phyloP scores from a whole-genome alignment of 1,140 invertebrate genomes.

The Oreohelix idahoensis region DNA sequence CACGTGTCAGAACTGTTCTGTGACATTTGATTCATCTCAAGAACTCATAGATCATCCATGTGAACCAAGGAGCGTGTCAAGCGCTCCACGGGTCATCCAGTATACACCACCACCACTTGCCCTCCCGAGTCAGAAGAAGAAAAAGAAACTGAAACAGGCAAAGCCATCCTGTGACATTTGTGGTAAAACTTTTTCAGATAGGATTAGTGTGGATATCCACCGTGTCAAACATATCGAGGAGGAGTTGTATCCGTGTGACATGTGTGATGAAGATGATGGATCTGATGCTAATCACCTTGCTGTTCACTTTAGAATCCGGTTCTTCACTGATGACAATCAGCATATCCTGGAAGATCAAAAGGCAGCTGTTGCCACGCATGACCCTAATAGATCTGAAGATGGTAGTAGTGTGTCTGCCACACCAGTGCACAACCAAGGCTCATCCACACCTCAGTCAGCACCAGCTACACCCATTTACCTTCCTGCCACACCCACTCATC shows the following conservation, averaged over 20 bases:
- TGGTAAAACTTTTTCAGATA: slow-evolving; percentile 31
- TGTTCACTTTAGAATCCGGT: slow-evolving; percentile 36
- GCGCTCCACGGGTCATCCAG: not conserved
- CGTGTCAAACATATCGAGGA: slow-evolving; percentile 40
- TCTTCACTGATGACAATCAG: slow-evolving; percentile 42
- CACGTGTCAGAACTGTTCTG: slow-evolving; percentile 36
- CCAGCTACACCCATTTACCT: slow-evolving; percentile 32
- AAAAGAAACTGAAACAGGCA: slow-evolving; percentile 33
- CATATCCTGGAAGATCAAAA: slow-evolving; percentile 42
- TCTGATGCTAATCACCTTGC: slow-evolving; percentile 29
- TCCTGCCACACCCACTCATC: slow-evolving; percentile 29
- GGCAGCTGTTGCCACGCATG: slow-evolving; percentile 9
- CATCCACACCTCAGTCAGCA: slow-evolving; percentile 4
- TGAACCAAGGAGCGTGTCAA: slow-evolving; percentile 8
- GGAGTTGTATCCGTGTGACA: slow-evolving; percentile 41
- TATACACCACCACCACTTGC: slow-evolving; percentile 4
- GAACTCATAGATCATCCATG: slow-evolving; percentile 32
- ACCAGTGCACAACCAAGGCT: slow-evolving; percentile 23
- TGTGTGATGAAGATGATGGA: slow-evolving; percentile 14
- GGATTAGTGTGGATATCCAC: slow-evolving; percentile 39
- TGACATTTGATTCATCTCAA: slow-evolving; percentile 24
- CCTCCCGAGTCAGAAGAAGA: slow-evolving; percentile 18
- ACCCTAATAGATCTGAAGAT: slow-evolving; percentile 21
- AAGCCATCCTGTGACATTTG: slow-evolving; percentile 36
- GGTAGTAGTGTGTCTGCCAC: slow-evolving; percentile 20